These are phyloP conservation scores for Aramus guarauna DNA, from an alignment of 2,113 vertebrate species.

Conservation along the genomic window DNA sequence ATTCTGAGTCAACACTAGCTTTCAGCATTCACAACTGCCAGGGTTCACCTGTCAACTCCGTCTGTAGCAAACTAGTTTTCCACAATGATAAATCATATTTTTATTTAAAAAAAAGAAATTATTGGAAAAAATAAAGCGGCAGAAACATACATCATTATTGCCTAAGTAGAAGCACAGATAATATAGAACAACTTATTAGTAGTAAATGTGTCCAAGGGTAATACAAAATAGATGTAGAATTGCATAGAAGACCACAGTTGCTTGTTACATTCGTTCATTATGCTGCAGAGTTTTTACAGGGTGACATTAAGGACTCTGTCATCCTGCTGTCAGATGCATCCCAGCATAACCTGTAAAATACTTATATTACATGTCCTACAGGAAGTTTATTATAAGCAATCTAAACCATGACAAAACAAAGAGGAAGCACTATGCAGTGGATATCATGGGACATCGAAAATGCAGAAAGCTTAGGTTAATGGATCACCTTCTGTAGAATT, in stretches of 20 bases:
- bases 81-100: background rate
- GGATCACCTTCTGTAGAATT: background rate
- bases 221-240: background rate
- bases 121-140: background rate
- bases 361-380: background rate
- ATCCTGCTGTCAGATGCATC: background rate
- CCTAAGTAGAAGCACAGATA: background rate
- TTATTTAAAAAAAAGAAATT: background rate
- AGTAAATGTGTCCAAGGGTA: background rate
- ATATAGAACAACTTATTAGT: background rate
- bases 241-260: background rate
- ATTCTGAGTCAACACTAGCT: slow-evolving; percentile 1
- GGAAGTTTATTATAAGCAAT: background rate
- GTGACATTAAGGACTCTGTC: background rate
- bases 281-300: background rate
- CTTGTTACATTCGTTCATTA: background rate
- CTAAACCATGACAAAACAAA: background rate
- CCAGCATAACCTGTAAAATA: background rate
- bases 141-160: background rate
- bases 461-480: background rate
- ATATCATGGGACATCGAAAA: background rate
- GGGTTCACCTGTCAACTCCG: background rate
- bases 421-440: background rate
- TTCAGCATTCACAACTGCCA: background rate
- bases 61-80: background rate